Percentiles rank a stretch among this genome's conserved stretches.
Conservation (phyloP, 2,113 vertebrate species). For the Gopherus evgoodei region DNA sequence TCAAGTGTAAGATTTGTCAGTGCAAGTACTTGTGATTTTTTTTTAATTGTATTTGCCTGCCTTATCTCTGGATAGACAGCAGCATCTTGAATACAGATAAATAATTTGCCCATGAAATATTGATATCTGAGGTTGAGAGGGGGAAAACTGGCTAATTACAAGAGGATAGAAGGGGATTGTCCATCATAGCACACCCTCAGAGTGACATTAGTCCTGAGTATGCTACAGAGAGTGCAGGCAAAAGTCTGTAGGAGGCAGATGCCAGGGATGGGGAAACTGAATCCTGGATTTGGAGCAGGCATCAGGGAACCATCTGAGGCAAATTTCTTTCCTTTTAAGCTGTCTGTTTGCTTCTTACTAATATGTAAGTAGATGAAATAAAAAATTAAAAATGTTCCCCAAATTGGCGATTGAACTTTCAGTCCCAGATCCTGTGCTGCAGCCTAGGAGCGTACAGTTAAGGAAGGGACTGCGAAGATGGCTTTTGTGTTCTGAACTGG, state of each 20-base stretch:
- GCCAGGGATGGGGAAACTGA: not conserved
- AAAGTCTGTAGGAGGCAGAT: not conserved
- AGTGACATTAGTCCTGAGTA: too few relatives aligned
- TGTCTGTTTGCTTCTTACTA: not conserved
- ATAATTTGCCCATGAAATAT: fast-evolving
- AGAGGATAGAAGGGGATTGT: not conserved
- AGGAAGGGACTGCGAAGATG: not conserved
- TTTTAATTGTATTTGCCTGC: not conserved
- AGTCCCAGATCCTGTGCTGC: not conserved
- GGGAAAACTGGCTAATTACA: not conserved
- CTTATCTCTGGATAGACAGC: not conserved
- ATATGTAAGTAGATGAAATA: not conserved
- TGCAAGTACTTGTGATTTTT: not conserved
- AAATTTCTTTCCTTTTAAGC: not conserved
- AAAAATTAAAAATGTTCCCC: not conserved
- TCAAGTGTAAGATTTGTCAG: not conserved
- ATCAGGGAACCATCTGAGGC: not conserved
- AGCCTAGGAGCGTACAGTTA: not conserved
- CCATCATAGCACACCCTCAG: too few relatives aligned
- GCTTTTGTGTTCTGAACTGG: not conserved
- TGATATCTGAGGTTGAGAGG: not conserved
- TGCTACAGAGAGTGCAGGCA: not conserved
- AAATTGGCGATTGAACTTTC: not conserved
- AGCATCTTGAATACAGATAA: not conserved
- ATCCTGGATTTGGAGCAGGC: not conserved